These are phyloP conservation scores for Batillaria attramentaria DNA, from an alignment of 1,140 invertebrate species.

Conservation along the genomic window DNA sequence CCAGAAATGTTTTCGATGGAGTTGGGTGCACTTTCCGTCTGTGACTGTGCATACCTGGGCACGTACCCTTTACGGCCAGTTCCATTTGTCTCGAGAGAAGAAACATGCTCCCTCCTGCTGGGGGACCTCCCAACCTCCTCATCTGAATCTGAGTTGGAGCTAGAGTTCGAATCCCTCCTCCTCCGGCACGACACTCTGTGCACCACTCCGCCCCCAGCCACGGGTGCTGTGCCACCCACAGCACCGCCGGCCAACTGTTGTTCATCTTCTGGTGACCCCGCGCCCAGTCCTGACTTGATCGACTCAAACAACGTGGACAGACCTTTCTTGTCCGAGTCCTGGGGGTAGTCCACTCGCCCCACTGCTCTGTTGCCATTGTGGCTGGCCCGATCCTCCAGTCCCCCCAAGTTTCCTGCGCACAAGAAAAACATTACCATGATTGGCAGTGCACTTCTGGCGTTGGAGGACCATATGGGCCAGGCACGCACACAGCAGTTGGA, in stretches of 20 bases:
- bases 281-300: constrained; percentile 35
- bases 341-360: constrained; percentile 42
- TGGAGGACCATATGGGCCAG: no score
- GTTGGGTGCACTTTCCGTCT: constrained; percentile 20
- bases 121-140: not conserved
- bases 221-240: not conserved
- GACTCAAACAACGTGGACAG: constrained; percentile 46
- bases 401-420: constrained; percentile 29
- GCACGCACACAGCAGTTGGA: no score
- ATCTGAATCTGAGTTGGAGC: constrained; percentile 20
- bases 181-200: constrained; percentile 42
- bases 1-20: not conserved
- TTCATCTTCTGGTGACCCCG: not conserved
- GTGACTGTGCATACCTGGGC: not conserved
- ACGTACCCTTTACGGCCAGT: not conserved
- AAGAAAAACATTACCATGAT: not conserved
- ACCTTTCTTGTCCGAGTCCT: constrained; percentile 43
- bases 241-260: not conserved
- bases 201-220: constrained; percentile 11
- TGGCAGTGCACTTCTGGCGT: not conserved
- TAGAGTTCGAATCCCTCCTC: constrained; percentile 40
- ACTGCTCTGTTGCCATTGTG: constrained; percentile 13
- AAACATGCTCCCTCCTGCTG: not conserved
- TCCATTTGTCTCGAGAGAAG: not conserved
- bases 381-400: constrained; percentile 11